Percentiles rank a stretch among this genome's conserved stretches.
These are phyloP conservation scores for Crotalus helleri DNA, from an alignment of 2,113 vertebrate genomes.

Conservation along the genomic window DNA sequence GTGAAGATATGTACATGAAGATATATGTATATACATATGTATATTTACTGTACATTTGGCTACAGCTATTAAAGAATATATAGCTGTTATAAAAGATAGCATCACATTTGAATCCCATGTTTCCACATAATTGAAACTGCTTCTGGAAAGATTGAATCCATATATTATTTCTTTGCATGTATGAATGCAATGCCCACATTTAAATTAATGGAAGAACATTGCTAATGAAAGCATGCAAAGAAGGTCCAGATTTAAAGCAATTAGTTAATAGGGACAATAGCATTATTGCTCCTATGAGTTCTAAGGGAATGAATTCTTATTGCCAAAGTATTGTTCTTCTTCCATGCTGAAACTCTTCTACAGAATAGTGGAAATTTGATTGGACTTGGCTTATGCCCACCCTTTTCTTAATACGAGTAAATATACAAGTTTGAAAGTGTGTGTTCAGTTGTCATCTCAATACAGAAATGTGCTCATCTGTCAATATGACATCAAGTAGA, in stretches of 20 bases:
- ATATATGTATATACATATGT: too few relatives aligned
- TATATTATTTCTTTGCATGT: background rate
- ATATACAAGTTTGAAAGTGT: background rate
- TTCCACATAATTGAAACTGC: too few relatives aligned
- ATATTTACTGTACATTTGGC: too few relatives aligned
- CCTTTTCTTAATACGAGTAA: background rate
- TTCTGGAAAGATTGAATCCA: background rate
- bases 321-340: background rate
- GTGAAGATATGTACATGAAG: too few relatives aligned
- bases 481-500: too few relatives aligned
- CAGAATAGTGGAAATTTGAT: background rate
- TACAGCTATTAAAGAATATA: too few relatives aligned
- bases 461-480: too few relatives aligned
- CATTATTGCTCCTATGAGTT: too few relatives aligned
- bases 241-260: background rate
- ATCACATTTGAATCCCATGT: too few relatives aligned
- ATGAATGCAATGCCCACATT: background rate
- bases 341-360: background rate
- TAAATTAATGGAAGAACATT: background rate
- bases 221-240: background rate
- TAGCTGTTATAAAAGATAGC: too few relatives aligned
- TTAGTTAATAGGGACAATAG: background rate
- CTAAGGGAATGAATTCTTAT: too few relatives aligned
- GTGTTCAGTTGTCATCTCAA: background rate
- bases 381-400: background rate